Percentiles rank a stretch among this genome's conserved stretches.
Evolutionary conservation across 1,140 invertebrate species (phyloP).

Genomic region (Rhopalosiphum padi): DNA sequence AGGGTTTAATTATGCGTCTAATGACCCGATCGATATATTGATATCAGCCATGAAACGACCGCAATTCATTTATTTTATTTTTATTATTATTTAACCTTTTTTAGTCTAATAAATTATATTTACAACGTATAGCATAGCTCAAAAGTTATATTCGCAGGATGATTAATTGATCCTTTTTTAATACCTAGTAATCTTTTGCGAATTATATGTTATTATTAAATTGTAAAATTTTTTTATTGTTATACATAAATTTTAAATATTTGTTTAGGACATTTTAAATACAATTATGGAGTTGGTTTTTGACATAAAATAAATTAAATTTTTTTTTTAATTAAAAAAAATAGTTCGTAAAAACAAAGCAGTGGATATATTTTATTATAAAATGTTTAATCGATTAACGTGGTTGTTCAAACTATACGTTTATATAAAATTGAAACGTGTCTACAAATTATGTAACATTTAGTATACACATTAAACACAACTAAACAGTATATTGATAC

Average conservation of each 20-base stretch:
- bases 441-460: background rate
- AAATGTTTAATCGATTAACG: background rate
- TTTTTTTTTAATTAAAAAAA: background rate
- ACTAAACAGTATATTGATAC: background rate
- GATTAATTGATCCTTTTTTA: background rate
- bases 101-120: background rate
- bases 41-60: background rate
- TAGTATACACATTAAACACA: background rate
- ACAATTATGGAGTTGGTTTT: background rate
- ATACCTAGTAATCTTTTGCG: background rate
- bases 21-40: background rate
- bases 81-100: constrained; percentile 1
- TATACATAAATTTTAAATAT: background rate
- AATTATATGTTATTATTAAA: background rate
- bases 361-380: background rate
- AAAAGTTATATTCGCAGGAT: background rate
- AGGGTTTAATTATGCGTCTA: constrained; percentile 6
- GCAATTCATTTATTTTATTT: background rate
- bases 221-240: background rate
- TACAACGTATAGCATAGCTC: background rate
- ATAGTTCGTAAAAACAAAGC: background rate
- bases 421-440: background rate
- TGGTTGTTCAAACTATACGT: background rate
- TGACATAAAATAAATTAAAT: background rate
- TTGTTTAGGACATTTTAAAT: background rate